Base-by-base conservation (phyloP, 2,113 vertebrate genomes). In the Pagrus major region DNA sequence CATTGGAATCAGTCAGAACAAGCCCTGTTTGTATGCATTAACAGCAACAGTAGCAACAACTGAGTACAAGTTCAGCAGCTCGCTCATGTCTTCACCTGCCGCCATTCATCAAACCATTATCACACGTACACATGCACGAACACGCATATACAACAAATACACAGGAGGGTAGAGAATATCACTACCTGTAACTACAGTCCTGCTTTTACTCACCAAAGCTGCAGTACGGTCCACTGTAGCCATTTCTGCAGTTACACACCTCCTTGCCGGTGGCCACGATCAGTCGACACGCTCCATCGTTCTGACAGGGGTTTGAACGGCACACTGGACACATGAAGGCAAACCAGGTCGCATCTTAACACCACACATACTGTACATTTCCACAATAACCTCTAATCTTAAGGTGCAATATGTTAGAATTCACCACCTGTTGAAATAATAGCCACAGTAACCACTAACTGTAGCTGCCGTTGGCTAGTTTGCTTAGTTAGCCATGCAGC, bases 241-340 rank as follows among this genome's bases (percentile, higher is more conserved):
- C 90, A 0, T 18, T 27, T 23, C 90, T 94, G 82, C 98, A 99
- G 79, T 90, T 87, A 5, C 98, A 99, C 31, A 96, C 91, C 0
- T 81, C 92, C 80, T 92, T 88, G 27, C 95, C 90, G 0, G 89
- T 96, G 86, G 73, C 61, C n/a, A 74, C 46, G 59, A 96, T 88
- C 76, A 95, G 81, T 63, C 96, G 95, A 82, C 98, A 99, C 64
- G 93, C 87, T 47, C 96, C 96, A 1, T 93, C 95, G 3, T 98
- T 95, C 83, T 95, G 91, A 86, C 98, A 99, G 0, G 94, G 96
- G 86, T 96, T 95, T 5, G 70, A 85, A 39, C 1, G 31, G 39
- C 98, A 99, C 16, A 5, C 98, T 99, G 89, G 14, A 86, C 21
- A 88, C 61, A 86, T 18, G 12, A 39, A 81, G 39, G 78, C 18